Percentiles rank a stretch among this genome's conserved stretches.
Conservation (phyloP, 2,888 invertebrate genomes). For the Andrena bicolor region DNA sequence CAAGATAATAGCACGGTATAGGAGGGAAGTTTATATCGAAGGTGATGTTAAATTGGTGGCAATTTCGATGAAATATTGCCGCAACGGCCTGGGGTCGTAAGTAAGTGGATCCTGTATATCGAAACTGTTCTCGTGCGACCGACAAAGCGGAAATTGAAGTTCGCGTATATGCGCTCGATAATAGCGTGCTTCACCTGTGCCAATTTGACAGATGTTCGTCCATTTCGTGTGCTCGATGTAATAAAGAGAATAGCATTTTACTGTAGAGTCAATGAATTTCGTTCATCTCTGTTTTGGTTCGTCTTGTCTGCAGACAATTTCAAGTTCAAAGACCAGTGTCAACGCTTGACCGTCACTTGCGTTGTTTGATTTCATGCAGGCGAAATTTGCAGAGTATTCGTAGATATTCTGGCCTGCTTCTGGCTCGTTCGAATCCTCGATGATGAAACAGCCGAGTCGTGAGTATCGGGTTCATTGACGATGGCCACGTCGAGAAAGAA, state of each 20-base stretch:
- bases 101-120: conserved; percentile 36
- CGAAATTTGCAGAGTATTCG: conserved; percentile 44
- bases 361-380: conserved; percentile 14
- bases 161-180: conserved; percentile 28
- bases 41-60: conserved; percentile 36
- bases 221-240: conserved; percentile 23
- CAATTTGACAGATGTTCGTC: conserved; percentile 59
- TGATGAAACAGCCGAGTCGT: conserved; percentile 22
- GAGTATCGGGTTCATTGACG: conserved; percentile 39
- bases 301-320: conserved; percentile 24
- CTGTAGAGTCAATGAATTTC: neutral
- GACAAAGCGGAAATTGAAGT: conserved; percentile 66
- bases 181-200: conserved; percentile 61
- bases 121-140: conserved; percentile 26
- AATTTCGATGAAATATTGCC: conserved; percentile 35
- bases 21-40: conserved; percentile 14
- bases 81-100: conserved; percentile 1
- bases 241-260: conserved; percentile 1
- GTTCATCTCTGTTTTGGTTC: neutral
- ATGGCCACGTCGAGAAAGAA: conserved; percentile 69
- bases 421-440: conserved; percentile 20
- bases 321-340: conserved; percentile 20
- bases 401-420: neutral
- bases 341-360: conserved; percentile 24
- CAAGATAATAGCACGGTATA: conserved; percentile 1